A percentile compares a stretch with the other conserved stretches of the same genome.
These are phyloP conservation scores for Rutpela maculata DNA, from an alignment of 2,888 invertebrate species.

Conservation along the genomic window DNA sequence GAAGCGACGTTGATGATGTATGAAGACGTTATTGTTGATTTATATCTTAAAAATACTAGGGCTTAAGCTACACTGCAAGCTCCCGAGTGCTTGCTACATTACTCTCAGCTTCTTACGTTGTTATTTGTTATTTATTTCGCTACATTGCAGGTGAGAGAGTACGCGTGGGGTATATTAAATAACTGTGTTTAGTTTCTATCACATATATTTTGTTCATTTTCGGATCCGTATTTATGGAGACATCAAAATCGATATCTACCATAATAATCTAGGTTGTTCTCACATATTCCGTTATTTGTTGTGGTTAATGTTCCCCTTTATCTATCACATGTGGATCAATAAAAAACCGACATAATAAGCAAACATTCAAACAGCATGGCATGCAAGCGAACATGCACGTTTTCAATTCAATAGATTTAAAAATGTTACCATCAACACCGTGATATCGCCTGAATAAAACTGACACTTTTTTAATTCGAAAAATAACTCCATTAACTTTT, in stretches of 20 bases:
- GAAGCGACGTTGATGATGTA: not conserved
- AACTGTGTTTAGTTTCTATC: not conserved
- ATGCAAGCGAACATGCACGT: too few species aligned
- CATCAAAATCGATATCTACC: not conserved
- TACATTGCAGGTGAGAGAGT: not conserved
- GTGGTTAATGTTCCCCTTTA: not conserved
- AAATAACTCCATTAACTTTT: too few species aligned
- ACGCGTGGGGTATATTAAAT: not conserved
- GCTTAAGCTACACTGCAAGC: not conserved
- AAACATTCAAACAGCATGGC: not conserved
- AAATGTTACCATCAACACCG: too few species aligned
- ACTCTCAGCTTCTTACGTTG: not conserved
- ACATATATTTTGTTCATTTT: not conserved
- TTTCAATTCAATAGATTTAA: too few species aligned
- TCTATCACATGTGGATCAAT: conserved; percentile 4
- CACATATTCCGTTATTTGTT: not conserved
- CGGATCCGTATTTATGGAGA: not conserved
- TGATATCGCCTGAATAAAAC: too few species aligned
- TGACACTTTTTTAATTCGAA: too few species aligned
- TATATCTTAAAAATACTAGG: not conserved
- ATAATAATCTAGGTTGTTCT: not conserved
- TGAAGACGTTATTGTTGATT: not conserved
- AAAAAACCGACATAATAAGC: not conserved
- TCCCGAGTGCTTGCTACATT: not conserved
- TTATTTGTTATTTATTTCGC: not conserved